Base-by-base conservation (phyloP, 2,113 vertebrate genomes). In the Balaenoptera acutorostrata region DNA sequence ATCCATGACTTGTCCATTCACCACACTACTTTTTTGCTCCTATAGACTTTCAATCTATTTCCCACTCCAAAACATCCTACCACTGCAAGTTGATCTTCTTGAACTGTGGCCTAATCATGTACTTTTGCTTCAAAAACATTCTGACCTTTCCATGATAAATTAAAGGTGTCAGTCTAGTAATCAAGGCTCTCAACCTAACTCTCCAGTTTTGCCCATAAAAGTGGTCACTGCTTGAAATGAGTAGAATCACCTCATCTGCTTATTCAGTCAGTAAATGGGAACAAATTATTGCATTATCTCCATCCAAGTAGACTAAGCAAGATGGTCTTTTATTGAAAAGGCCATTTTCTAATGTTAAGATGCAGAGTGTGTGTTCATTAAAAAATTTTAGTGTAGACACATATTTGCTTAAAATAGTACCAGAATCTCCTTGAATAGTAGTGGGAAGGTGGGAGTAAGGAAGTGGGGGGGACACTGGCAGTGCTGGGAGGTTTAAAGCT, bases 401-500 rank as follows among this genome's bases (percentile, higher is more conserved):
- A 90, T 5, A 87, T n/a, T 71, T 44, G 7, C 20, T 61, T 66
- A 82, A 61, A 59, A 59, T 33, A 57, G 9, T 33, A 69, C 4
- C 0, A 90, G 74, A 93, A 72, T 72, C 11, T 90, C 17, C 29
- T 36, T 36, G 23, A 44, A 81, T 15, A 77, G 15, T 15, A 77
- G 12, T 52, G 27, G 33, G 29, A 59, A 55, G 3, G 3, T 57
- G 4, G 20, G 5, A 33, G 2, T 29, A 46, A 44, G 39, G 68
- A 31, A 14, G 8, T 2, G 0, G 0, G 2, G 15, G 36, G 13
- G n/a, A 18, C 4, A 13, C 6, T 75, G n/a, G 23, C 27, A 90
- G 5, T 27, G 0, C 5, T 27, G 4, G 29, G 6, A 75, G 4
- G 4, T 63, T 44, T 66, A 27, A 82, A 46, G 33, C 2, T 49